Conservation (phyloP, 2,797 vertebrate genomes). For the Spinus pinus region DNA sequence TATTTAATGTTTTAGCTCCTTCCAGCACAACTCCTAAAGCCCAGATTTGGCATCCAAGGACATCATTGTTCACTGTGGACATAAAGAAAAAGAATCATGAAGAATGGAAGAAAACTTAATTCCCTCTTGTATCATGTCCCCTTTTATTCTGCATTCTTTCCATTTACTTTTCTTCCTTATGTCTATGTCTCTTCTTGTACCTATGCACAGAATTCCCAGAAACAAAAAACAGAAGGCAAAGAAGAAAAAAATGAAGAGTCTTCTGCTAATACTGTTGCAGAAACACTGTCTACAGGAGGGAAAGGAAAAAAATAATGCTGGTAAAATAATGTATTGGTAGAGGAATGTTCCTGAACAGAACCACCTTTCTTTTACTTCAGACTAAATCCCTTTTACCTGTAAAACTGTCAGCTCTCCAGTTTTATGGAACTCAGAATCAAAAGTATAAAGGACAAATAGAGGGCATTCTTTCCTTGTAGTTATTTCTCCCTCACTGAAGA, state of each 20-base stretch:
- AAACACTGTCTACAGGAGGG: background rate
- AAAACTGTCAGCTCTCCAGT: background rate
- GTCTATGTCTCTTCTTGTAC: background rate
- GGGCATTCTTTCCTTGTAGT: background rate
- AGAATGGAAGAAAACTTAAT: background rate
- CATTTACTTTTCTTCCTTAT: background rate
- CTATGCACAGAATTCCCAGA: background rate
- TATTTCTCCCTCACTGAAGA: background rate
- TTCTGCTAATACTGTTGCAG: background rate
- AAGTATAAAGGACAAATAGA: background rate
- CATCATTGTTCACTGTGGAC: background rate
- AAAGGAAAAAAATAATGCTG: background rate
- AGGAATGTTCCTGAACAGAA: background rate
- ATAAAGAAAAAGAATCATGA: background rate
- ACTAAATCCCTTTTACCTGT: background rate
- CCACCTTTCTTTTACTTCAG: background rate
- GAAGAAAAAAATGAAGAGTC: background rate
- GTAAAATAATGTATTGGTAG: background rate
- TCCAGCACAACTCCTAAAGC: background rate
- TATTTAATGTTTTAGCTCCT: background rate
- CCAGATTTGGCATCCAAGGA: background rate
- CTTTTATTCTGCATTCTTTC: background rate
- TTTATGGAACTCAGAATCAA: background rate
- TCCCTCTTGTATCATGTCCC: accelerated
- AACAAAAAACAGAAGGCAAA: background rate